These are phyloP conservation scores for Meriones unguiculatus DNA, from an alignment of 2,113 vertebrate species.

Conservation along the genomic window DNA sequence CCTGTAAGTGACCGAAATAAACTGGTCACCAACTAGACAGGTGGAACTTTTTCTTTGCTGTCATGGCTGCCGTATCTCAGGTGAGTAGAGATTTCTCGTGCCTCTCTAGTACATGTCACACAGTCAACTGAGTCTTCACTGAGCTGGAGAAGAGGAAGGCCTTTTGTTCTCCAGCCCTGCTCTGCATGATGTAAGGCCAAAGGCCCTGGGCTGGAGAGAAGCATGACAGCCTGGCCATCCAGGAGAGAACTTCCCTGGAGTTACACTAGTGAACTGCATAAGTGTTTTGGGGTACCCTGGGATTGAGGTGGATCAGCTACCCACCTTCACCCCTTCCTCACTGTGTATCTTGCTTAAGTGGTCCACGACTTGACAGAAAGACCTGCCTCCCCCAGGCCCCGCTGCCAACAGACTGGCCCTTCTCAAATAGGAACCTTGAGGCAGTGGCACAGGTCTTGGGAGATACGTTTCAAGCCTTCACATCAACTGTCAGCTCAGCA, in stretches of 20 bases:
- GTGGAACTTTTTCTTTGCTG: not conserved
- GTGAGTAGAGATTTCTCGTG: not conserved
- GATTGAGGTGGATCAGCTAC: not conserved
- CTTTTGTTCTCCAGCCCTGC: not conserved
- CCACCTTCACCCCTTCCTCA: too few species aligned
- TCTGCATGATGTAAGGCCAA: not conserved
- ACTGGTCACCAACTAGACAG: not conserved
- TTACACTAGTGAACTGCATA: not conserved
- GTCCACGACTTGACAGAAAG: not conserved
- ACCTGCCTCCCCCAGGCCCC: not conserved
- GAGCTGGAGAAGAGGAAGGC: not conserved
- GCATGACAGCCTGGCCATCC: not conserved
- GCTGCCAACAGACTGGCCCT: not conserved
- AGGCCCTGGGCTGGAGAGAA: not conserved
- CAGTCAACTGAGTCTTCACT: not conserved
- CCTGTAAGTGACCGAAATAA: not conserved
- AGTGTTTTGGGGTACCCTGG: too few species aligned
- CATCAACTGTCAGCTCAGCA: not conserved
- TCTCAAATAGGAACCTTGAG: not conserved
- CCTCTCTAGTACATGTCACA: not conserved
- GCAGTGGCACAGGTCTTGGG: not conserved
- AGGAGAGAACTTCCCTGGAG: not conserved
- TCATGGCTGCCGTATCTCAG: not conserved
- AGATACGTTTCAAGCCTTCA: not conserved
- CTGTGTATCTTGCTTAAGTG: not conserved